Evolutionary conservation across 2,113 vertebrate species (phyloP).

Genomic region (Limnothrissa miodon): DNA sequence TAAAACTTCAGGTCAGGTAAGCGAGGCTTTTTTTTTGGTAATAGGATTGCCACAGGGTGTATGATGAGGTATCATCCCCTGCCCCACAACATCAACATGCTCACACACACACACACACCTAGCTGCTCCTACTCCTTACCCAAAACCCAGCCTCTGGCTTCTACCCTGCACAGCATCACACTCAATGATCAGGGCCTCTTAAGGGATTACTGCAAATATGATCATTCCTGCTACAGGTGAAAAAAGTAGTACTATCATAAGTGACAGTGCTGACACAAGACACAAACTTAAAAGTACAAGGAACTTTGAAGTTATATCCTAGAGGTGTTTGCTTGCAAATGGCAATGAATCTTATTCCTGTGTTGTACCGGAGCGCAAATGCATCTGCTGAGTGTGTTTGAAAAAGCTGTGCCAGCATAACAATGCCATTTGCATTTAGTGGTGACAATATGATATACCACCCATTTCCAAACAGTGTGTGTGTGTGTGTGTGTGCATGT

Average conservation of each 20-base stretch:
- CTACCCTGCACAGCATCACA: not conserved
- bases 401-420: not conserved
- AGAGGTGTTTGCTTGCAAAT: too few relatives aligned
- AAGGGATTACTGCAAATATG: too few relatives aligned
- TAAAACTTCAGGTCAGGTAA: conserved; percentile 43
- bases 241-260: too few relatives aligned
- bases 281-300: not conserved
- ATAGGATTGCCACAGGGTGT: conserved; percentile 53
- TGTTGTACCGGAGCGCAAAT: too few relatives aligned
- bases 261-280: not conserved
- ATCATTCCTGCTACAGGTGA: too few relatives aligned
- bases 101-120: not conserved
- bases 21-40: conserved; percentile 39
- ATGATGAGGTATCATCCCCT: not conserved
- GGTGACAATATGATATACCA: not conserved
- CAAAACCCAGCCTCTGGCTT: too few relatives aligned
- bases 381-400: not conserved
- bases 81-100: not conserved
- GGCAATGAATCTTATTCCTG: not conserved
- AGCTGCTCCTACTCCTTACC: too few relatives aligned
- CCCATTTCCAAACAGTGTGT: not conserved
- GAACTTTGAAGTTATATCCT: too few relatives aligned
- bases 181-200: not conserved
- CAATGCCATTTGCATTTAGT: not conserved
- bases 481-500: not conserved